These are phyloP conservation scores for Pteronotus mesoamericanus DNA, from an alignment of 2,797 vertebrate genomes.

Conservation along the genomic window DNA sequence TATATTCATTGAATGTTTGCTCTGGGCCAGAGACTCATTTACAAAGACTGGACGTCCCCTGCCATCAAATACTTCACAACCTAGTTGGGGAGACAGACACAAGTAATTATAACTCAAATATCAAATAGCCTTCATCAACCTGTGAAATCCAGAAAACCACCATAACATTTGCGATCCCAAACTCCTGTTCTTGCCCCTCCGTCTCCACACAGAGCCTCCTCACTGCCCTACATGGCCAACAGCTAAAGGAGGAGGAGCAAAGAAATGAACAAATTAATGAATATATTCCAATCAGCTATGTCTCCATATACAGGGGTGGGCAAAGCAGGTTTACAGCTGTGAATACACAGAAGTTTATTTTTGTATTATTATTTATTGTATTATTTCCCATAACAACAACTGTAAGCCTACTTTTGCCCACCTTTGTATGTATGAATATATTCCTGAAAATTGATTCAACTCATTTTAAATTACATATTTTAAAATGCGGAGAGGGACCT, in stretches of 20 bases:
- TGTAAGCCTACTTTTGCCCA: not conserved
- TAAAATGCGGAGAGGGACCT: not conserved
- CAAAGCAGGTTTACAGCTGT: not conserved
- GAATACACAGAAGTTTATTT: not conserved
- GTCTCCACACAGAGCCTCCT: not conserved
- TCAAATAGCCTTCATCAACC: not conserved
- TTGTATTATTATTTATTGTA: not conserved
- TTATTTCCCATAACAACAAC: not conserved
- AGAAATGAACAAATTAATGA: not conserved
- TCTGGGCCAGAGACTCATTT: not conserved
- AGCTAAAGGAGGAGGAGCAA: not conserved
- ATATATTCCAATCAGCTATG: not conserved
- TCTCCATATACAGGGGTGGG: not conserved
- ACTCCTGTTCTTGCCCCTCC: not conserved
- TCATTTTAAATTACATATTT: not conserved
- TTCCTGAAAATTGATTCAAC: not conserved
- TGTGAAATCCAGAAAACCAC: not conserved
- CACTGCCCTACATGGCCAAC: not conserved
- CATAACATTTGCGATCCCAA: no score
- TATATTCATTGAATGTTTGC: not conserved
- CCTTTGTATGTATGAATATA: not conserved
- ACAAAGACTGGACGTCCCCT: not conserved
- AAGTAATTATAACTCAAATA: not conserved
- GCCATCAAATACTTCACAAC: not conserved
- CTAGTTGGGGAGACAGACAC: not conserved